Conservation (phyloP, 1,140 invertebrate species). For the Drosophila dunni region DNA sequence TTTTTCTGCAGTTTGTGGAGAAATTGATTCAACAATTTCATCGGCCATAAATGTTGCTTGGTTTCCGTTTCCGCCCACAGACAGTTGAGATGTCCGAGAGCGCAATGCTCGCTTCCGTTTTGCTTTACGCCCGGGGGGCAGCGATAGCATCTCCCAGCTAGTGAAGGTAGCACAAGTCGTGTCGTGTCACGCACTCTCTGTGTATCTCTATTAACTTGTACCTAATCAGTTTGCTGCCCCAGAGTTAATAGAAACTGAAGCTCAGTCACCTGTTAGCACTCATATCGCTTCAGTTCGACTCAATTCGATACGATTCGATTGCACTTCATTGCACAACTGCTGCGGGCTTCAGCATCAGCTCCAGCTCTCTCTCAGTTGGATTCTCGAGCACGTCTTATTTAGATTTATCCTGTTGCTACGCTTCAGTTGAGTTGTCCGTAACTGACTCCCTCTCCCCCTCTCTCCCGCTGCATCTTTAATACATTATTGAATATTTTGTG, state of each 20-base stretch:
- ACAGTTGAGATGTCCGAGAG: not conserved
- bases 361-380: slow-evolving; percentile 1
- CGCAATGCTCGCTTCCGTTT: slow-evolving; percentile 33
- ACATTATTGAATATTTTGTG: slow-evolving; percentile 80
- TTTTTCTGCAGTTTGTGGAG: slow-evolving; percentile 51
- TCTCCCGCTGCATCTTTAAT: slow-evolving; percentile 62
- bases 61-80: slow-evolving; percentile 40
- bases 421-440: slow-evolving; percentile 80
- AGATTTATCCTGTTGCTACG: slow-evolving; percentile 77
- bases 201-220: not conserved
- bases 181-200: slow-evolving; percentile 15
- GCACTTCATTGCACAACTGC: slow-evolving; percentile 77
- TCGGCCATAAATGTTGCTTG: slow-evolving; percentile 54
- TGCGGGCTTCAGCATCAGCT: slow-evolving; percentile 20
- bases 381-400: slow-evolving; percentile 77
- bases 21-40: slow-evolving; percentile 70
- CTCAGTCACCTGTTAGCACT: slow-evolving; percentile 27
- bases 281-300: slow-evolving; percentile 17
- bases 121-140: slow-evolving; percentile 42
- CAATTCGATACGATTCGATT: slow-evolving; percentile 37
- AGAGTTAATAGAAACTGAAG: slow-evolving; percentile 19
- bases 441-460: slow-evolving; percentile 43
- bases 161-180: slow-evolving; percentile 9
- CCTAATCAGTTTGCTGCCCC: not conserved
- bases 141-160: not conserved